Percentiles rank a stretch among this genome's conserved stretches.
Conservation (phyloP, 2,797 vertebrate species). For the Rhinogobio ventralis region DNA sequence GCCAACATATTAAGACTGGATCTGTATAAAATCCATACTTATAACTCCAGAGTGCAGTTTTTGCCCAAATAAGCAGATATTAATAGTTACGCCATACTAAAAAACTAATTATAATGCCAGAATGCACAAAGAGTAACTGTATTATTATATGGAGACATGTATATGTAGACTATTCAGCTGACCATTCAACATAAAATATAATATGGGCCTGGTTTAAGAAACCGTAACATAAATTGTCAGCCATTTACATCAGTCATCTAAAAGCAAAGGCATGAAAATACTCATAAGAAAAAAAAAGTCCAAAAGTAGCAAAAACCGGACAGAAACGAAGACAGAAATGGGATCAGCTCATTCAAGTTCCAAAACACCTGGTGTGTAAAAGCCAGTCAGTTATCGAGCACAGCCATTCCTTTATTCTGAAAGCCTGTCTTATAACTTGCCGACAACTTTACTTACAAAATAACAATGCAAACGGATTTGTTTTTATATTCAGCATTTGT, state of each 20-base stretch:
- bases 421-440: background rate
- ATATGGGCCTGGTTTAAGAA: background rate
- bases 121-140: background rate
- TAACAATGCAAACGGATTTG: slow-evolving; percentile 34
- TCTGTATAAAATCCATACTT: slow-evolving; percentile 5
- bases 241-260: background rate
- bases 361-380: background rate
- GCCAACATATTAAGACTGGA: background rate
- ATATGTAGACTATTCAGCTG: background rate
- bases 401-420: slow-evolving; percentile 16
- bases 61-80: background rate
- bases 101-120: background rate
- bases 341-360: background rate
- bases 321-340: slow-evolving; percentile 23
- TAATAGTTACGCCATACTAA: background rate
- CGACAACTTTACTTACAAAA: slow-evolving; percentile 35
- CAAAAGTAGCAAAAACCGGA: background rate
- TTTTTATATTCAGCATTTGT: slow-evolving; percentile 51
- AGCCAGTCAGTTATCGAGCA: slow-evolving; percentile 29
- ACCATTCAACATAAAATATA: background rate
- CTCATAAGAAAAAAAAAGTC: background rate
- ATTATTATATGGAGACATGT: background rate
- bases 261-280: slow-evolving; percentile 30
- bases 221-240: background rate
- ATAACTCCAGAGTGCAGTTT: background rate